Evolutionary conservation across 2,888 invertebrate species (phyloP).

Genomic region (Archips xylosteana): DNA sequence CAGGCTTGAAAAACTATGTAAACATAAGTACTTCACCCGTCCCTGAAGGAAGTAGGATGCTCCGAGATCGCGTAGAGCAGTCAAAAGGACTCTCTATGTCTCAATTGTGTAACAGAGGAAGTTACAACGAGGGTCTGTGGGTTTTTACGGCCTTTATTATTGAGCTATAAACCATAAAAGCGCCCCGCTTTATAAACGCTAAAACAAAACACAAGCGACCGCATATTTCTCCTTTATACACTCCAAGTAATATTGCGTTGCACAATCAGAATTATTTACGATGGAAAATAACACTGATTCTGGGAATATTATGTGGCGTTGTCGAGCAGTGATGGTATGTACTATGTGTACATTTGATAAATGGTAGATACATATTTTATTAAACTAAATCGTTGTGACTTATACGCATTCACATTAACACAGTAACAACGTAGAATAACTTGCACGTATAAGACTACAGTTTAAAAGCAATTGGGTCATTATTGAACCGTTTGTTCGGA

Average conservation of each 20-base stretch:
- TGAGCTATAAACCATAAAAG: constrained; percentile 80
- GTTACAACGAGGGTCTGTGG: constrained; percentile 66
- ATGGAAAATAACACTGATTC: constrained; percentile 38
- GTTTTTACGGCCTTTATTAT: constrained; percentile 78
- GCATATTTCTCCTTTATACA: constrained; percentile 74
- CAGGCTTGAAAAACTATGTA: constrained; percentile 33
- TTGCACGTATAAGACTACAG: too few relatives aligned
- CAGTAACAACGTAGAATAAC: too few relatives aligned
- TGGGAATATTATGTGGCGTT: neutral
- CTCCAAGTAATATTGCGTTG: constrained; percentile 48
- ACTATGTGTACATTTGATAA: neutral
- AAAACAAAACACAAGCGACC: constrained; percentile 73
- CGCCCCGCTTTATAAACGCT: constrained; percentile 73
- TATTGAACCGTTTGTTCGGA: too few relatives aligned
- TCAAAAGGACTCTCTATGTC: constrained; percentile 66
- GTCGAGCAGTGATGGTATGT: constrained; percentile 1
- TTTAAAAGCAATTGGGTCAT: too few relatives aligned
- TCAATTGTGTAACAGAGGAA: constrained; percentile 71
- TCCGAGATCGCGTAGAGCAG: constrained; percentile 59
- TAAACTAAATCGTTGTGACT: too few relatives aligned
- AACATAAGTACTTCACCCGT: constrained; percentile 29
- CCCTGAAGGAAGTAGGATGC: constrained; percentile 50
- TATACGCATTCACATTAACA: too few relatives aligned
- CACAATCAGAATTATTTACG: constrained; percentile 55
- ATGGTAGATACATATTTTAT: neutral